Percentiles rank a stretch among this genome's conserved stretches.
Conservation (phyloP, 2,113 vertebrate genomes). For the Ciconia maguari region DNA sequence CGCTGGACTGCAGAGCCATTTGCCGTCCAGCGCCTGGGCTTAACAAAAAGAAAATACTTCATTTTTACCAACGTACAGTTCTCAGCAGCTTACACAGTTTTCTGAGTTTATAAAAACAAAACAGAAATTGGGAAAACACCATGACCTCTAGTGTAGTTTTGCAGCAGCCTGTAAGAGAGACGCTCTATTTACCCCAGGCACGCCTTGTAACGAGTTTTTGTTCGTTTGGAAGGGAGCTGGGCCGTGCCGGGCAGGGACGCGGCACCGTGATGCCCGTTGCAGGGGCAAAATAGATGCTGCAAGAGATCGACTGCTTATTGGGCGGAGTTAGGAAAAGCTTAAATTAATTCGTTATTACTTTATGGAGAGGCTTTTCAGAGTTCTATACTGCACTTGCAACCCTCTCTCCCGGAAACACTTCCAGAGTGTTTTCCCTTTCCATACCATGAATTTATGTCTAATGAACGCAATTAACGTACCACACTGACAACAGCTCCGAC, state of each 20-base stretch:
- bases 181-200: fast-evolving
- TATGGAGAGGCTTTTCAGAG: neutral
- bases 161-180: no score
- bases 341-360: fast-evolving
- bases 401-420: neutral
- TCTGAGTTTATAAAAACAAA: neutral
- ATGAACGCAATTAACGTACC: fast-evolving
- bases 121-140: no score
- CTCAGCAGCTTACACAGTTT: neutral
- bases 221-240: neutral
- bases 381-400: fast-evolving
- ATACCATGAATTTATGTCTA: fast-evolving
- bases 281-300: fast-evolving
- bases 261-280: fast-evolving
- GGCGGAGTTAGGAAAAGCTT: neutral
- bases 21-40: no score
- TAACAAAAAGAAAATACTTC: fast-evolving
- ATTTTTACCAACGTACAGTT: fast-evolving
- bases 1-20: fast-evolving
- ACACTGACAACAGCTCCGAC: neutral
- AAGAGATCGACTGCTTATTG: fast-evolving
- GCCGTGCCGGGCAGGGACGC: fast-evolving
- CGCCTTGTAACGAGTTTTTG: fast-evolving
- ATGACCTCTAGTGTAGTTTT: no score
- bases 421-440: neutral